Percentiles rank a stretch among this genome's conserved stretches.
These are phyloP conservation scores for Rhinogobio ventralis DNA, from an alignment of 2,797 vertebrate genomes.

Conservation along the genomic window DNA sequence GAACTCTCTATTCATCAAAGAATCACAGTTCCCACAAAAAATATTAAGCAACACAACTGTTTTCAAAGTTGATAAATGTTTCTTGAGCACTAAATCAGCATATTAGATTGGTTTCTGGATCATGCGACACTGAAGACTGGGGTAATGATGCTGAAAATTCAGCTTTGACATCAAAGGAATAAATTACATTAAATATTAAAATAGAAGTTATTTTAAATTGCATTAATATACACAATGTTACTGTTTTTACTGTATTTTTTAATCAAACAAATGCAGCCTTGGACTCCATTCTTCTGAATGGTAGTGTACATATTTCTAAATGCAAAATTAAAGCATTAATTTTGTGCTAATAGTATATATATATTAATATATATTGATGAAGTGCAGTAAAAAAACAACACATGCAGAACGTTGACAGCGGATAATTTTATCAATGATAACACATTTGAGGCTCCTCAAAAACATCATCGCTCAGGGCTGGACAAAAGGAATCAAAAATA, in stretches of 20 bases:
- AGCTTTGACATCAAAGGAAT: neutral
- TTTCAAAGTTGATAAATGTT: neutral
- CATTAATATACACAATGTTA: neutral
- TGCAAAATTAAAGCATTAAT: neutral
- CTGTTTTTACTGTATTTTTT: neutral
- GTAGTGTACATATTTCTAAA: neutral
- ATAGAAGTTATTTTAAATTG: neutral
- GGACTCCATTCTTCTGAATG: neutral
- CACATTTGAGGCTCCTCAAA: neutral
- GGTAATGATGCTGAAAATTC: neutral
- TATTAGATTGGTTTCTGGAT: neutral
- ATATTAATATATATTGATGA: too few species aligned
- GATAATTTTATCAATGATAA: neutral
- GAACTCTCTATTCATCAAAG: neutral
- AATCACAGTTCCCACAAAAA: neutral
- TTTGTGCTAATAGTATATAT: neutral
- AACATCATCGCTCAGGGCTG: slow-evolving; percentile 24
- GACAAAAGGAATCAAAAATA: slow-evolving; percentile 45
- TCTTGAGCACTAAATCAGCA: neutral
- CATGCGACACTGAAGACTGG: neutral
- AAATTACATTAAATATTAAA: neutral
- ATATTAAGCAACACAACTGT: neutral
- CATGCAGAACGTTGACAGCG: neutral
- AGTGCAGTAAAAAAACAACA: neutral
- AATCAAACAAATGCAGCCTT: neutral